Evolutionary conservation across 1,140 invertebrate species (phyloP).

Genomic region (Ips nitidus): DNA sequence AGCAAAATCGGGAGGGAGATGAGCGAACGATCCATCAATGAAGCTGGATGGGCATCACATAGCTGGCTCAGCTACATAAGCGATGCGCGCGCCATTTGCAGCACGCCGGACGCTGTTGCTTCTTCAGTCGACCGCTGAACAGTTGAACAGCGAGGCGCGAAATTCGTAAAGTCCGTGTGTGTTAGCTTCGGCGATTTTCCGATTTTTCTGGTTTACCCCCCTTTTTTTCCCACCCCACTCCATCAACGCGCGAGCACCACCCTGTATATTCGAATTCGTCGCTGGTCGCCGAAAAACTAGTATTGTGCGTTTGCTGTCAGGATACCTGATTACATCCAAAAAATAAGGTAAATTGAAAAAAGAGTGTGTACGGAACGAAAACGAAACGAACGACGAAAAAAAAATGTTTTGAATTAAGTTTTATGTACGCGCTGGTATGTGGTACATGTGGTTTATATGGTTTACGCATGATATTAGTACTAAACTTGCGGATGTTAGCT

Average conservation of each 20-base stretch:
- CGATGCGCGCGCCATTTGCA: conserved; percentile 35
- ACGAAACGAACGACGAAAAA: too few species aligned
- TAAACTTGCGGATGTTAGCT: too few species aligned
- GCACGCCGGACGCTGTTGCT: conserved; percentile 45
- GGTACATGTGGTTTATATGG: too few species aligned
- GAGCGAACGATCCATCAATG: not conserved
- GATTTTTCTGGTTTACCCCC: too few species aligned
- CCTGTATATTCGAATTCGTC: not conserved
- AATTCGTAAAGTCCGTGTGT: conserved; percentile 9
- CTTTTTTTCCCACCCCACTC: too few species aligned
- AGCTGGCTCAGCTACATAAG: conserved; percentile 13
- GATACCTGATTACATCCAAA: not conserved
- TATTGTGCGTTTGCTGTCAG: not conserved
- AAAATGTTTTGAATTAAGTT: too few species aligned
- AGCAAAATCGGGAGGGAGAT: too few species aligned
- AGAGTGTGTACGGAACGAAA: too few species aligned
- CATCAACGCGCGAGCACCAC: too few species aligned
- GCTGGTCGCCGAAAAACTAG: not conserved
- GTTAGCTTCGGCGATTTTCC: not conserved
- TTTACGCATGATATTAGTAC: too few species aligned
- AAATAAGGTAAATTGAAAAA: not conserved
- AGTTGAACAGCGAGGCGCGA: conserved; percentile 40
- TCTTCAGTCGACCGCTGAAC: conserved; percentile 42
- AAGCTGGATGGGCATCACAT: conserved; percentile 1
- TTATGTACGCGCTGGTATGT: too few species aligned